Evolutionary conservation across 2,888 invertebrate genomes (phyloP).

Genomic region (Norana najaformis): DNA sequence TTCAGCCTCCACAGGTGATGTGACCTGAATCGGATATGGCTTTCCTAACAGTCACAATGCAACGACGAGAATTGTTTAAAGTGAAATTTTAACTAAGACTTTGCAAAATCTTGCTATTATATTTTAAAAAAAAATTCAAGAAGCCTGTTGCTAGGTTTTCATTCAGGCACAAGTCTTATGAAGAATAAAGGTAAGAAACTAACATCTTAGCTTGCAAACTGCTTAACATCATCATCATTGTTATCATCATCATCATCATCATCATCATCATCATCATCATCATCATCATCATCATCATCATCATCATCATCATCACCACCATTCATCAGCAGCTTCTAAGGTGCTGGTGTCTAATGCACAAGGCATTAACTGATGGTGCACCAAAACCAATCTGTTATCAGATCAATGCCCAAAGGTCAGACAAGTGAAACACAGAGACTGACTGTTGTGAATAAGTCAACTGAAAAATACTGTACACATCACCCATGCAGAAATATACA

Average conservation of each 20-base stretch:
- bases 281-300: conserved; percentile 19
- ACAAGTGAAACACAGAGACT: too few species aligned
- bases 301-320: too few species aligned
- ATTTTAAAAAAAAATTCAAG: not conserved
- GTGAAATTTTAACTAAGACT: not conserved
- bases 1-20: conserved; percentile 27
- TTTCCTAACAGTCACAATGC: conserved; percentile 36
- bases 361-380: too few species aligned
- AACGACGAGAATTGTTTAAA: not conserved
- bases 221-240: conserved; percentile 8
- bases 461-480: too few species aligned
- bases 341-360: too few species aligned
- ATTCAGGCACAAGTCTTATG: not conserved
- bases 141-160: not conserved
- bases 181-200: not conserved
- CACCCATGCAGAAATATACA: too few species aligned
- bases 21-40: conserved; percentile 41
- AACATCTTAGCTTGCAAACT: not conserved
- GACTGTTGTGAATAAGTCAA: too few species aligned
- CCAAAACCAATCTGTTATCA: too few species aligned
- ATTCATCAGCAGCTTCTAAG: too few species aligned
- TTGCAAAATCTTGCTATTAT: not conserved
- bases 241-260: conserved; percentile 16
- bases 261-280: conserved; percentile 19
- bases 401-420: too few species aligned